Base-by-base conservation (phyloP, 2,113 vertebrate genomes). In the Myanophis thanlyinensis region DNA sequence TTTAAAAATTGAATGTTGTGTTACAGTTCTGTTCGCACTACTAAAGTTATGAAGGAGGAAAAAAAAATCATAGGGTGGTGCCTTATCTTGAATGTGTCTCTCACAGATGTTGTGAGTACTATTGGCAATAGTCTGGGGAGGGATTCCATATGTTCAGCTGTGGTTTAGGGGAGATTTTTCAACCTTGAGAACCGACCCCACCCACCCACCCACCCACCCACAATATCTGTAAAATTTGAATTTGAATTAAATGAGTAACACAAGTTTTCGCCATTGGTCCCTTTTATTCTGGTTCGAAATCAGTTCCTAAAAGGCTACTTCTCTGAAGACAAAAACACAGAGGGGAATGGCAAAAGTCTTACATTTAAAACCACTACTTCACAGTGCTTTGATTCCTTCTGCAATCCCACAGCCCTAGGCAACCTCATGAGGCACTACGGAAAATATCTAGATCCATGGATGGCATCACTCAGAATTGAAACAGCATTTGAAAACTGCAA, bases 391-490 rank as follows among this genome's bases (percentile, higher is more conserved):
- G 53, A 80, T 84, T 89, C 73, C 35, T 93, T 90, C 92, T 54
- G 85, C 92, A 62, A 80, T 44, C 67, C 88, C 88, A 92, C 22
- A 93, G 52, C 80, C 80, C 89, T 88, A 93, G 9, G 56, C 88
- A 90, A 47, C 85, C 53, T 90, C 27, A 56, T 90, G 92, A 93
- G 46, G 88, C 88, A 93, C 92, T 47, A 30, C 23, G 86, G 88
- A 90, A 89, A 93, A 90, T 90, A 90, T 84, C 47, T 90, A 86
- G 54, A 80, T 51, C 92, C 80, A 13, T 35, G 86, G 88, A 51
- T 90, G 92, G 88, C 67, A 84, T 93, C 92, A 93, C 53, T 49
- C 52, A 46, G 53, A 80, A 93, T 47, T 5, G 47, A 93, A 86
- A 90, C 80, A 86, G 62, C 88, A 93, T 89, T 86, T 93, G 46